Base-by-base conservation (phyloP, 2,797 vertebrate genomes). In the Anabas testudineus region DNA sequence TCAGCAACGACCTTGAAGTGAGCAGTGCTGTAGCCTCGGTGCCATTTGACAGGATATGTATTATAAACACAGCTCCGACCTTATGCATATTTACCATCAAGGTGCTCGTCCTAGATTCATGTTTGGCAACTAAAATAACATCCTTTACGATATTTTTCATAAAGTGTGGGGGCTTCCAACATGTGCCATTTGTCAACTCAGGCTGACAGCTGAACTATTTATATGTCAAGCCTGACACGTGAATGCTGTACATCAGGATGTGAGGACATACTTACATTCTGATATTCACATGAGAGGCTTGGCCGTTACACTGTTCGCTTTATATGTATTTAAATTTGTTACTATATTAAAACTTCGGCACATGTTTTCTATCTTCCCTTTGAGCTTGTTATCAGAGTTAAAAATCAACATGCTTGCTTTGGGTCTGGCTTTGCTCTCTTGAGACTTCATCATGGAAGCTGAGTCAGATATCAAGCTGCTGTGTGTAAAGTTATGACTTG, bases 41-140 rank as follows among this genome's bases (percentile, higher is more conserved):
- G 51, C 58, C 48, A 66, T 81, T 70, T 81, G 74, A 87, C 68
- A 76, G 74, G 53, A 72, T 61, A 58, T 69, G 75, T 66, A 76
- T 83, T 78, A 82, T 82, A 77, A 82, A 83, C 74, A 85, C 54
- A 60, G 84, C 70, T 80, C 69, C 76, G 71, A 72, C 65, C 79
- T 54, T 80, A 39, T 80, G 63, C 84, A 87, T 88, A 87, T 87
- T 85, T 78, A 80, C 78, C 84, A 74, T 63, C 76, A 76, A 63
- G 2, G 49, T 84, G 76, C 89, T 90, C 89, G 84, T 63, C 58
- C 75, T 68, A 71, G 63, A 88, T 90, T 91, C 82, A 75, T 88
- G 86, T 90, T 82, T 84, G 63, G 72, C 74, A 85, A 79, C 87
- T 86, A 90, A 91, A 93, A 92, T 90, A 91, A 90, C 87, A 92